A percentile compares a stretch with the other conserved stretches of the same genome.
These are phyloP conservation scores for Xerus rutilus DNA, from an alignment of 2,797 vertebrate genomes.

Conservation along the genomic window DNA sequence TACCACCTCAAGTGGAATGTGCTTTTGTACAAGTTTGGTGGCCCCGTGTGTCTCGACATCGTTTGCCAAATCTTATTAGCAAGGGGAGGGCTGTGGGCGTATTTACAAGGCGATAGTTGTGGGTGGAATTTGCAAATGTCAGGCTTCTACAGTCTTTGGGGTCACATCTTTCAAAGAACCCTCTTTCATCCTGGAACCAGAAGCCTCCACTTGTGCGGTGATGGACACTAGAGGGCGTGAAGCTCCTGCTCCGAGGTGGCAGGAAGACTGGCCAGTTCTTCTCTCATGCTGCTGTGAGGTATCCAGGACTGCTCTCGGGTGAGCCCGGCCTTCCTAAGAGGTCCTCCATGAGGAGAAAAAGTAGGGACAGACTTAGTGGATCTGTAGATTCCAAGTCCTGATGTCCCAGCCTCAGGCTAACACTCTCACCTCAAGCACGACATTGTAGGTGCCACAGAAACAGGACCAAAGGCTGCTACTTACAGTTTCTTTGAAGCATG, in stretches of 20 bases:
- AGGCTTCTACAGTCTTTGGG: fast-evolving
- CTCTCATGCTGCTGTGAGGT: fast-evolving
- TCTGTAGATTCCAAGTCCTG: too few species aligned
- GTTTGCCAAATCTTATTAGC: fast-evolving
- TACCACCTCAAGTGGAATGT: fast-evolving
- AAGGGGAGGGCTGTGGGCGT: not conserved
- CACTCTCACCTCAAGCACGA: fast-evolving
- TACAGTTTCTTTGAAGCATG: not conserved
- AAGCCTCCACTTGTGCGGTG: fast-evolving
- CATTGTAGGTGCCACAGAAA: not conserved
- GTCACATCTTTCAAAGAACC: not conserved
- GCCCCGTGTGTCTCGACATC: not conserved
- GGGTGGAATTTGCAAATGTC: too few species aligned
- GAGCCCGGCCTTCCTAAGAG: not conserved
- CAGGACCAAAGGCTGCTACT: fast-evolving
- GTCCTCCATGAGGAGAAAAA: too few species aligned
- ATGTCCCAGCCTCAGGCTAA: not conserved
- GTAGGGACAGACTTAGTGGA: fast-evolving
- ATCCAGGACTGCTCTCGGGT: too few species aligned
- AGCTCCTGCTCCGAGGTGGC: not conserved
- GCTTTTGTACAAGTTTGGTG: not conserved
- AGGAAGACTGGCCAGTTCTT: fast-evolving
- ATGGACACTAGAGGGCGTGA: not conserved
- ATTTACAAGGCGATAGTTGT: not conserved
- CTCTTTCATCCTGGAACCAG: not conserved